Conservation (phyloP, 2,888 invertebrate species). For the Pyralis farinalis region DNA sequence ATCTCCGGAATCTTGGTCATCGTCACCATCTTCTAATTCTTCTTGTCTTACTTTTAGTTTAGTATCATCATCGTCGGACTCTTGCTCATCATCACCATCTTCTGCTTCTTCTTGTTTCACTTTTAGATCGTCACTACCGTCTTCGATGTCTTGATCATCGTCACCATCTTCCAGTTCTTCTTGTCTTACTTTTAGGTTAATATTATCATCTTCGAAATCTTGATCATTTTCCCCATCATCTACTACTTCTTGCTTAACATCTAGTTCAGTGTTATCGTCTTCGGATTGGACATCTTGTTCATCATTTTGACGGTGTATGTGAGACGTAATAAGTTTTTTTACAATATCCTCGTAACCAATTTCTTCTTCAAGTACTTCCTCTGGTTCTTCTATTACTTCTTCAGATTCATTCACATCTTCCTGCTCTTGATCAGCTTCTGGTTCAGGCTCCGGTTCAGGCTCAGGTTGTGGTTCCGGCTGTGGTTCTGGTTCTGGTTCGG, state of each 20-base stretch:
- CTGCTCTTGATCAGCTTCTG: conserved; percentile 29
- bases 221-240: conserved; percentile 23
- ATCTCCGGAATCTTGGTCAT: conserved; percentile 43
- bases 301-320: no score
- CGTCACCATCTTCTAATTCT: conserved; percentile 13
- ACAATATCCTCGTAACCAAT: conserved; percentile 23
- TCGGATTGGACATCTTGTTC: conserved; percentile 2
- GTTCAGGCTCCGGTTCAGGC: conserved; percentile 45
- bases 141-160: not conserved
- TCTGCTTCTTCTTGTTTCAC: conserved; percentile 1
- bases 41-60: conserved; percentile 17
- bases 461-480: conserved; percentile 57
- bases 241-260: conserved; percentile 17
- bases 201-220: conserved; percentile 36
- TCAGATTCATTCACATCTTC: conserved; percentile 37
- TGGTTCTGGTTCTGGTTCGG: conserved; percentile 48
- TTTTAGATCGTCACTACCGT: not conserved
- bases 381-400: conserved; percentile 39
- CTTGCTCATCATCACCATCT: conserved; percentile 16
- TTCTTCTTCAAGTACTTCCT: conserved; percentile 52
- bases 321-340: no score
- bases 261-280: conserved; percentile 7
- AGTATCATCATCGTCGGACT: conserved; percentile 4
- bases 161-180: conserved; percentile 8
- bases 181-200: conserved; percentile 11